A percentile compares a stretch with the other conserved stretches of the same genome.
phyloP scores from a whole-genome alignment of 2,113 vertebrate species.

The Strix uralensis region DNA sequence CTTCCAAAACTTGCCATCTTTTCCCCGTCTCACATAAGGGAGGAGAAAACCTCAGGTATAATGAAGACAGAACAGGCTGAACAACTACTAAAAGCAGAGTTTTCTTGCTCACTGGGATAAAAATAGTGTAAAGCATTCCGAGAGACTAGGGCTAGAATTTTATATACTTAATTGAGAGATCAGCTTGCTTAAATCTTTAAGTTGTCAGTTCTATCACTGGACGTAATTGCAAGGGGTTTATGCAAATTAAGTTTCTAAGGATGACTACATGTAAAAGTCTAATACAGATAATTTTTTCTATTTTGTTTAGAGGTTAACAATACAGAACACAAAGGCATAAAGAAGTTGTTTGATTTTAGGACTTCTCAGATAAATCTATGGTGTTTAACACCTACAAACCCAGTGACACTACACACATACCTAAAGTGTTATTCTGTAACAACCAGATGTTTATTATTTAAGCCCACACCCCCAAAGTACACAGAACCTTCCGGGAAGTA shows the following conservation, averaged over 20 bases:
- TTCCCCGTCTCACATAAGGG: not conserved
- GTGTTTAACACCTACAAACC: not conserved
- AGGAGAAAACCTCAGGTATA: not conserved
- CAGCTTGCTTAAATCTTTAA: not conserved
- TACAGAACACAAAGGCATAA: not conserved
- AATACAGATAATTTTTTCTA: accelerated
- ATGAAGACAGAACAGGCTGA: not conserved
- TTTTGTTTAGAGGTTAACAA: not conserved
- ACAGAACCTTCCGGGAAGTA: not conserved
- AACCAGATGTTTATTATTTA: not conserved
- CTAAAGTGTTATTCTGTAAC: accelerated
- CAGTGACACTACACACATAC: not conserved
- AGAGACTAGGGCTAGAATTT: not conserved
- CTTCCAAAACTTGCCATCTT: not conserved
- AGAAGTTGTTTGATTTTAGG: not conserved
- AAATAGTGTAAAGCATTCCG: not conserved
- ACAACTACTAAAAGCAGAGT: not conserved
- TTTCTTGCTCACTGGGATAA: not conserved
- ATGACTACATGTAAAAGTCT: not conserved
- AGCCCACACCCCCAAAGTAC: not conserved
- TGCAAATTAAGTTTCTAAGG: not conserved
- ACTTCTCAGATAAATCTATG: not conserved
- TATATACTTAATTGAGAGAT: not conserved
- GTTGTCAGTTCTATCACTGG: not conserved
- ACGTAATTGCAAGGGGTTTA: not conserved